These are phyloP conservation scores for Xestia sexstrigata DNA, from an alignment of 2,888 invertebrate species.

Conservation along the genomic window DNA sequence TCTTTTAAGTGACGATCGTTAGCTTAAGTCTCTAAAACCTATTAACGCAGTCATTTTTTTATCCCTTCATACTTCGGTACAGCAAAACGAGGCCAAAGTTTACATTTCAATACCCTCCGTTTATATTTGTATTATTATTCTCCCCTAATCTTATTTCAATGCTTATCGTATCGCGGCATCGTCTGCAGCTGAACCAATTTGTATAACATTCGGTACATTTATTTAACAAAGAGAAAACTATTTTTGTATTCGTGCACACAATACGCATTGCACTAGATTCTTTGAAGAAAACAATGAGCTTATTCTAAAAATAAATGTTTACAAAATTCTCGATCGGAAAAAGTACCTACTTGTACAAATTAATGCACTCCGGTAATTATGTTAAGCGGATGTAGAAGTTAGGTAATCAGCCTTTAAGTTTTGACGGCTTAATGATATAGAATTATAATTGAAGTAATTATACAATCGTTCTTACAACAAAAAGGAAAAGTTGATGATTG, in stretches of 20 bases:
- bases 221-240: slow-evolving; percentile 32
- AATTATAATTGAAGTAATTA: slow-evolving; percentile 39
- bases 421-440: slow-evolving; percentile 39
- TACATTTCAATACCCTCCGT: slow-evolving; percentile 20
- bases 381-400: slow-evolving; percentile 15
- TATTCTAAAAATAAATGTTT: slow-evolving; percentile 34
- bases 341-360: not conserved
- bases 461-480: slow-evolving; percentile 27
- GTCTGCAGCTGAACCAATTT: slow-evolving; percentile 33
- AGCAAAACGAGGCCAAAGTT: not conserved
- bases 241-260: slow-evolving; percentile 29
- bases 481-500: slow-evolving; percentile 51
- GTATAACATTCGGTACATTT: not conserved
- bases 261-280: slow-evolving; percentile 27
- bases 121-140: not conserved
- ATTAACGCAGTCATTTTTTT: not conserved
- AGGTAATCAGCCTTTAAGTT: slow-evolving; percentile 21
- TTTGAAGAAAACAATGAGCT: slow-evolving; percentile 36
- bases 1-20: not conserved
- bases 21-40: not conserved
- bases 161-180: slow-evolving; percentile 17
- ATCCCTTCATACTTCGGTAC: not conserved
- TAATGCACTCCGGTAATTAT: slow-evolving; percentile 14
- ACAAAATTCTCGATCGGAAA: slow-evolving; percentile 3
- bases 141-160: slow-evolving; percentile 15